Evolutionary conservation across 2,797 vertebrate species (phyloP).

Genomic region (Gymnoscopelus microlampas): DNA sequence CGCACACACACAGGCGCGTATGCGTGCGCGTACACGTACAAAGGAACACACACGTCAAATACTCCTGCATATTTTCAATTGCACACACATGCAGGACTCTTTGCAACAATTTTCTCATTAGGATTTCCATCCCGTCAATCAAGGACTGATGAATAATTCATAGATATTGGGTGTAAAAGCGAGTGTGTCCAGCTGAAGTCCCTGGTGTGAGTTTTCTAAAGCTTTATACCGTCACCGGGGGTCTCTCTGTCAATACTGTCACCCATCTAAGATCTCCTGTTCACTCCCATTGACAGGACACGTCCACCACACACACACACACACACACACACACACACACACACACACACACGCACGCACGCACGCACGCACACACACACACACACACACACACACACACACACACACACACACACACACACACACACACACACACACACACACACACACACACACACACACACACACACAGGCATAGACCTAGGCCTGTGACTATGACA

Average conservation of each 20-base stretch:
- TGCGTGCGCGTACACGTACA: conserved; percentile 41
- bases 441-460: conserved; percentile 1
- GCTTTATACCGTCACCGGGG: conserved; percentile 42
- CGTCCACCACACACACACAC: conserved; percentile 12
- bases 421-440: neutral
- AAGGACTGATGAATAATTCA: conserved; percentile 71
- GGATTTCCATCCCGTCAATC: conserved; percentile 57
- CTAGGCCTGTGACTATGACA: conserved; percentile 72
- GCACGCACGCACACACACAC: conserved; percentile 21
- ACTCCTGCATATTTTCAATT: conserved; percentile 20
- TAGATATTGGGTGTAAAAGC: conserved; percentile 47
- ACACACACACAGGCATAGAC: conserved; percentile 26
- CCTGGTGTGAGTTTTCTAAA: conserved; percentile 61
- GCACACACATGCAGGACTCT: conserved; percentile 47
- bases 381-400: conserved; percentile 19
- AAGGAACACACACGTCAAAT: conserved; percentile 5
- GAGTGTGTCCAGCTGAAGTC: conserved; percentile 46
- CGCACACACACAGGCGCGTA: conserved; percentile 37
- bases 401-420: conserved; percentile 24
- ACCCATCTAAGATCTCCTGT: conserved; percentile 41
- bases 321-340: conserved; percentile 13
- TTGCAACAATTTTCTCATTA: conserved; percentile 69
- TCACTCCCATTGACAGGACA: conserved; percentile 45
- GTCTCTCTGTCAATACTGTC: conserved; percentile 59
- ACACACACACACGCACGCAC: neutral